phyloP scores from a whole-genome alignment of 2,113 vertebrate species.

The Urocolius indicus region DNA sequence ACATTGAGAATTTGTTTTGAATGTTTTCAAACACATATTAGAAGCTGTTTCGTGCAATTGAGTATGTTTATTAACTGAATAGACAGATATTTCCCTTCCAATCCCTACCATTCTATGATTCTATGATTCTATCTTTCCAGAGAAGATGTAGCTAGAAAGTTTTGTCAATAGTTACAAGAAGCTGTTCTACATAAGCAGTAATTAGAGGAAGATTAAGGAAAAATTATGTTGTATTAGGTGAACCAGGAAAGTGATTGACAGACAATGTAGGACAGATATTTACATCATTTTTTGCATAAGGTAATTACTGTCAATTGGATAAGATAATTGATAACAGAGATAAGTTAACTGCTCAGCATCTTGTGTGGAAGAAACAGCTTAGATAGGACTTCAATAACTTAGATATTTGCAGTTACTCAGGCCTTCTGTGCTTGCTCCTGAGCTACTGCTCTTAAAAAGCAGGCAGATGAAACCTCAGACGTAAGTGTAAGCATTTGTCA shows the following conservation, averaged over 20 bases:
- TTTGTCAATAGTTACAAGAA: background rate
- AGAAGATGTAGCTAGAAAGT: background rate
- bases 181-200: background rate
- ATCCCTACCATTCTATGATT: too few species aligned
- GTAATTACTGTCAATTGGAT: background rate
- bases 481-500: background rate
- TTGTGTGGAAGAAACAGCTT: too few species aligned
- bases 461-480: background rate
- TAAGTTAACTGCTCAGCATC: too few species aligned
- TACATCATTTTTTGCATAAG: background rate
- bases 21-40: background rate
- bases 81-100: background rate
- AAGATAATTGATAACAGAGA: background rate
- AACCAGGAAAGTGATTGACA: background rate
- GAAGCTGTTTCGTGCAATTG: background rate
- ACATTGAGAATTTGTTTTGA: accelerated
- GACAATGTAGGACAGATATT: background rate
- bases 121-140: background rate
- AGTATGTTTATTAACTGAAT: background rate
- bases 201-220: background rate
- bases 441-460: background rate
- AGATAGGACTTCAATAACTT: background rate
- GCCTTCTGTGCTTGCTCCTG: background rate
- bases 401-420: background rate
- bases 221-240: background rate